Base-by-base conservation (phyloP, 2,113 vertebrate genomes). In the Channa maculata region DNA sequence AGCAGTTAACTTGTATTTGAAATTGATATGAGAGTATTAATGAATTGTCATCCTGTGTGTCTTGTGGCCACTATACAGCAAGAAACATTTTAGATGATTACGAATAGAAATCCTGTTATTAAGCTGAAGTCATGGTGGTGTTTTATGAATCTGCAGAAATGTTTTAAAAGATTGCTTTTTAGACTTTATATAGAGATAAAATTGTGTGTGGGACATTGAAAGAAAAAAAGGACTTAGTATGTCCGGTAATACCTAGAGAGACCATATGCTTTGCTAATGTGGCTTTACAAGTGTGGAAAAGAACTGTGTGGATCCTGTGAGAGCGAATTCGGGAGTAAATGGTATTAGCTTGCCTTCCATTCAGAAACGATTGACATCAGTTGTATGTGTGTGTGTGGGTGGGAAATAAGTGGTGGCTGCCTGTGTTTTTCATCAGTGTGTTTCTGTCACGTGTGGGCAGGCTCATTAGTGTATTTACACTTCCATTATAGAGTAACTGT, bases 361-460 rank as follows among this genome's bases (percentile, higher is more conserved):
- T 88, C 68, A 85, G 59, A 82, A 71, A 80, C 63, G 62, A 33
- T 69, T 64, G 65, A 57, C 73, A 72, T 38, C 59, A 59, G 51
- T 63, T 57, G 38, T 14, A 55, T 63, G 43, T 41, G 59, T 63
- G 43, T 41, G 89, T 41, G 89, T 79, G 77, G 83, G 89, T 82
- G 89, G 71, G 67, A 79, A 74, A 46, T 15, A 39, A 72, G 63
- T 57, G 84, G 71, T 57, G 61, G 65, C 59, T 55, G 63, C 46
- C 37, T 67, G 63, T 77, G 58, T 59, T 71, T 65, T 82, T 53
- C 13, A 36, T 24, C 11, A 50, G 15, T 33, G 37, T 15, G 11
- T 60, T 44, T 82, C 54, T 52, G 65, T 83, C 71, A 77, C 10
- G 10, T 80, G 65, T 80, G 58, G 54, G 51, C 54, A 59, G 5